Conservation (phyloP, 1,140 invertebrate genomes). For the Philaenus spumarius region DNA sequence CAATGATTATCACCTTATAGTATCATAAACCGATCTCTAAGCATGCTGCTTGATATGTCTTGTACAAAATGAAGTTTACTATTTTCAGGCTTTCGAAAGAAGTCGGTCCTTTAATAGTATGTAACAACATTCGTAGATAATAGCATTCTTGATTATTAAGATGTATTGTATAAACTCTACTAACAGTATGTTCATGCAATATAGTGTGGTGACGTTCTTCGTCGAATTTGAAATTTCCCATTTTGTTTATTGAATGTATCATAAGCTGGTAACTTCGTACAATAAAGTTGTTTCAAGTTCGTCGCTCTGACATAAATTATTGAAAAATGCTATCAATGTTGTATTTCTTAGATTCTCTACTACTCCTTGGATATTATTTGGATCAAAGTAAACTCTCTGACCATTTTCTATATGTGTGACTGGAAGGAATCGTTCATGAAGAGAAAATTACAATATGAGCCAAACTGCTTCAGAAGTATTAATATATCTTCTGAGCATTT, state of each 20-base stretch:
- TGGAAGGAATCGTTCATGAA: neutral
- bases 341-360: constrained; percentile 28
- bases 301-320: neutral
- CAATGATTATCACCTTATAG: constrained; percentile 36
- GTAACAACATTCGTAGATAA: constrained; percentile 40
- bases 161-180: constrained; percentile 38
- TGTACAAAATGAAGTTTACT: constrained; percentile 30
- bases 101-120: constrained; percentile 38
- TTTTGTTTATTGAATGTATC: too few relatives aligned
- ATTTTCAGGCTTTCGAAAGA: constrained; percentile 38
- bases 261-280: too few relatives aligned
- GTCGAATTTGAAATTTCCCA: too few relatives aligned
- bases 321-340: neutral
- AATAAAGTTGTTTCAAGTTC: neutral
- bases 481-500: too few relatives aligned
- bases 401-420: neutral
- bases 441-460: too few relatives aligned
- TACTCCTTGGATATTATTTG: neutral
- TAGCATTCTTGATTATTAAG: constrained; percentile 39
- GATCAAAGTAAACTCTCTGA: too few relatives aligned
- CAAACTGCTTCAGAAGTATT: too few relatives aligned
- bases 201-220: too few relatives aligned
- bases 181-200: too few relatives aligned
- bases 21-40: constrained; percentile 28
- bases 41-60: constrained; percentile 35